Conservation (phyloP, 2,113 vertebrate species). For the Oncorhynchus mykiss region DNA sequence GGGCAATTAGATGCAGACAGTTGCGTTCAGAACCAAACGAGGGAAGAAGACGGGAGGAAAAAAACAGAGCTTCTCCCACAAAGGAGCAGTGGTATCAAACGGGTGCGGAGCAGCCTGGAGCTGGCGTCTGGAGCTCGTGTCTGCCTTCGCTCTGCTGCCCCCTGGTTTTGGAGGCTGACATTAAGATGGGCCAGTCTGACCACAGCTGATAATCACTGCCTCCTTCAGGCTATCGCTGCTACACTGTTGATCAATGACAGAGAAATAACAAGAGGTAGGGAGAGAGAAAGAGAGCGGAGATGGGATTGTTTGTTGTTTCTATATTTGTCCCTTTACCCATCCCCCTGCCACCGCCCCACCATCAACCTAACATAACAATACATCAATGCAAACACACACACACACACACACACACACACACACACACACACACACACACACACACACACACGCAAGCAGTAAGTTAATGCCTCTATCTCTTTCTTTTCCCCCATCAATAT, state of each 20-base stretch:
- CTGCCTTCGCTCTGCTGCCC: constrained; percentile 61
- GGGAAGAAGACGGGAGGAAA: constrained; percentile 23
- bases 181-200: constrained; percentile 79
- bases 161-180: constrained; percentile 84
- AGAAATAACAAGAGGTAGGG: constrained; percentile 59
- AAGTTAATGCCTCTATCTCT: neutral
- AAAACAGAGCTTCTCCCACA: constrained; percentile 72
- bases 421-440: constrained; percentile 13
- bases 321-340: neutral
- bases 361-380: neutral
- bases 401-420: constrained; percentile 11
- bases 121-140: constrained; percentile 86
- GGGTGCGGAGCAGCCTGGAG: constrained; percentile 86
- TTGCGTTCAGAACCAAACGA: constrained; percentile 78
- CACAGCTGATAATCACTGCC: constrained; percentile 89
- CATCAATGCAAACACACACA: neutral
- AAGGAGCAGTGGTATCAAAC: constrained; percentile 87
- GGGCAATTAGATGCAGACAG: constrained; percentile 85
- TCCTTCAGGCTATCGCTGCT: constrained; percentile 83
- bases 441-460: constrained; percentile 5
- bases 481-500: constrained; percentile 21
- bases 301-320: neutral
- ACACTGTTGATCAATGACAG: constrained; percentile 87
- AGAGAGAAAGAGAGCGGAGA: neutral
- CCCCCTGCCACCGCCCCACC: neutral